Evolutionary conservation across 2,113 vertebrate species (phyloP), one percentile per base, ranked within the genome.

Genomic region (Gallinago paraguaiae): DNA sequence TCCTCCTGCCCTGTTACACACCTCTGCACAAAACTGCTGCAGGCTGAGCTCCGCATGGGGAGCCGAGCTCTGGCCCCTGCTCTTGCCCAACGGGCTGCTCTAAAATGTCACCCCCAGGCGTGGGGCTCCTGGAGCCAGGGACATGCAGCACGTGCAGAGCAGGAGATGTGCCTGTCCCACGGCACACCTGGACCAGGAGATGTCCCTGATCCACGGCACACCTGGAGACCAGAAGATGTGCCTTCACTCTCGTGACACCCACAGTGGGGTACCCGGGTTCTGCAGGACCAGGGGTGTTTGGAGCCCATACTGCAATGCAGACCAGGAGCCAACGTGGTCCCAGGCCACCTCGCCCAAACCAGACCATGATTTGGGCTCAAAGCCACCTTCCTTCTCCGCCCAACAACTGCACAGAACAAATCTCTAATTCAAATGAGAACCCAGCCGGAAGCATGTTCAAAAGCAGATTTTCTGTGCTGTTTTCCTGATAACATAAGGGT

Each of bases 81-180:
- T n/a, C 56, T 28, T 4, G 3, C 37, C 25, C 63, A 28, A 61
- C 2, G 2, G 19, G 68, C 27, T 30, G 67, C 41, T 56, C 41
- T 3, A 0, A 35, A 25, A 41, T 4, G 15, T 5, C 63, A 28
- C 0, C 4, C 20, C 39, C 50, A 23, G 50, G 20, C 0, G 0
- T 6, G 24, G 50, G 30, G 63, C 27, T 45, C 13, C 24, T 6
- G 59, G 8, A 59, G 70, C 37, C 1, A 2, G 24, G 54, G n/a
- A 39, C 68, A 19, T 0, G 1, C 2, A 4, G 80, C 72, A 54
- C 3, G 2, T 65, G 2, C 25, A 23, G 37, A 31, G 14, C 31
- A 68, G 65, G 43, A 46, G 64, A 46, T 4, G 31, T 68, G 43
- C 22, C 28, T 20, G 63, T 31, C 28, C 28, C 63, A 64, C 13